Evolutionary conservation across 2,888 invertebrate species (phyloP), one percentile per base, ranked within the genome.

Genomic region (Pseudococcus jackbeardsleyi): DNA sequence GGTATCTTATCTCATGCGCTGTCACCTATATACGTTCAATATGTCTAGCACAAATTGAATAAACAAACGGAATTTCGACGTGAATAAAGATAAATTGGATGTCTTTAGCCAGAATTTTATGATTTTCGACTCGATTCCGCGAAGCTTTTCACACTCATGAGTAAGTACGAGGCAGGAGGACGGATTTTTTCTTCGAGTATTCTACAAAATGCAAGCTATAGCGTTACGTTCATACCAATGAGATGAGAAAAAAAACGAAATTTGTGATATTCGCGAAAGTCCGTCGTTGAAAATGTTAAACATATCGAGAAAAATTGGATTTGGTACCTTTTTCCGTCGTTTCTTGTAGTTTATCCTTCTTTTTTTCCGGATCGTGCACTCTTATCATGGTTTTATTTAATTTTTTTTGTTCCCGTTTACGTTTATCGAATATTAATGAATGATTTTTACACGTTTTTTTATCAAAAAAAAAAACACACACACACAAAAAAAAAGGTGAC

Each of bases 231-330:
- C 77, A 77, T 77, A 77, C 77, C 42, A 77, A 77, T 77, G 42
- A 42, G 77, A 77, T 9, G 77, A 26, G 26, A 68, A 26, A 68
- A 77, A 77, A 77, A 72, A 26, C 77, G 15, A 42, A 42, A 77
- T 77, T 77, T 77, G 12, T 77, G 77, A 77, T 77, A 42, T 17
- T 77, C 26, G 42, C 77, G n/a, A 33, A 77, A 42, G 39, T 77
- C 42, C 77, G 77, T 77, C 77, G 77, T 77, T 77, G 77, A 77
- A 77, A 77, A 42, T 77, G 77, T 77, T 77, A 39, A 77, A 77
- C 33, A 42, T n/a, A 42, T 17, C 77, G 42, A 42, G 39, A 77
- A 77, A 42, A 77, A 77, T 77, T 77, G 77, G 42, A 77, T 77
- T 77, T 77, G 77, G 39, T 77, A 77, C 68, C 77, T 77, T 77